These are phyloP conservation scores for Neodiprion fabricii DNA, from an alignment of 1,140 invertebrate genomes.

Conservation along the genomic window DNA sequence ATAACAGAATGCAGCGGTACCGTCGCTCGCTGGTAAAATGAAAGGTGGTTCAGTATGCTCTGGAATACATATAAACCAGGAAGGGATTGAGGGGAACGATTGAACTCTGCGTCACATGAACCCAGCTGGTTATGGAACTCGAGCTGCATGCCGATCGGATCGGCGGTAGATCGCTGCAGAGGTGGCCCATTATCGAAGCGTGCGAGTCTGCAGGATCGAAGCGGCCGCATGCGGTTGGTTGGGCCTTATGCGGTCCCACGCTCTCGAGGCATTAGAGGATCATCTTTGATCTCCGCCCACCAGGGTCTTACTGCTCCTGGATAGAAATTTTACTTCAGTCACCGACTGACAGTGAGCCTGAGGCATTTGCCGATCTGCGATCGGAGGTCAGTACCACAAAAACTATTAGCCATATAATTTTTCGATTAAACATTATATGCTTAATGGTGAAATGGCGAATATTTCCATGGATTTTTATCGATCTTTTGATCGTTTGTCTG, in stretches of 20 bases:
- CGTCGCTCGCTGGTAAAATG: not conserved
- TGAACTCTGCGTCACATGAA: no score
- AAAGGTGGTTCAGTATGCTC: not conserved
- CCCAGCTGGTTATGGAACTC: not conserved
- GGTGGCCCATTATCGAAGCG: not conserved
- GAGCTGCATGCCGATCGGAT: not conserved
- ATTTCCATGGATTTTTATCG: no score
- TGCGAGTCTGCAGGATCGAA: not conserved
- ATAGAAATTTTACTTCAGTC: conserved; percentile 14
- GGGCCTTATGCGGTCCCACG: conserved; percentile 37
- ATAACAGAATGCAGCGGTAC: not conserved
- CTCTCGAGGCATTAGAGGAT: conserved; percentile 42
- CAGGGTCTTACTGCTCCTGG: conserved; percentile 34
- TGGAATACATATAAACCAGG: no score
- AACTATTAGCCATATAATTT: no score
- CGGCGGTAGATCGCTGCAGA: not conserved
- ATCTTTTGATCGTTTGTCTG: no score
- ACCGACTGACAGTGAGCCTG: not conserved
- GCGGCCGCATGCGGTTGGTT: conserved; percentile 10
- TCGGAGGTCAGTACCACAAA: no score
- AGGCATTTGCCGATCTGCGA: not conserved
- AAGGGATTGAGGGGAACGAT: no score
- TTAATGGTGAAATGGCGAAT: no score
- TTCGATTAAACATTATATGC: no score
- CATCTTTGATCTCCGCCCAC: conserved; percentile 33